A percentile compares a stretch with the other conserved stretches of the same genome.
phyloP scores from a whole-genome alignment of 2,888 invertebrate species.

The Hartigia nigra region DNA sequence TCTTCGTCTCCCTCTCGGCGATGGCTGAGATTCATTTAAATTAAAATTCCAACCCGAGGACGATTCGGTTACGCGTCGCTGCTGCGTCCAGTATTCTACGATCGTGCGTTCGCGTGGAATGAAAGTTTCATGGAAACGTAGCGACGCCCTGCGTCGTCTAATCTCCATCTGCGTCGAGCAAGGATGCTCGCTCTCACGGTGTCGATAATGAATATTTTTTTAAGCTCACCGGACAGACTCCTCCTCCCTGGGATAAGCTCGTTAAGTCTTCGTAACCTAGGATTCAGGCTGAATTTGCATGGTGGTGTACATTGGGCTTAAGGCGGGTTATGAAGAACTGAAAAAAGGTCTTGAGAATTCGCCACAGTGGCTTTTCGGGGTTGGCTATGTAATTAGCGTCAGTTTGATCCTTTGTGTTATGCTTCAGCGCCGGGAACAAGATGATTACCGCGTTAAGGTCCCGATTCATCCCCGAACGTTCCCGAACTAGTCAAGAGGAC shows the following conservation, averaged over 20 bases:
- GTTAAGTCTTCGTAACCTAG: not conserved
- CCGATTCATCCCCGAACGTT: not conserved
- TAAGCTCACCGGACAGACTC: not conserved
- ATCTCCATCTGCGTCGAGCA: not conserved
- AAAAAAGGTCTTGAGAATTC: slow-evolving; percentile 24
- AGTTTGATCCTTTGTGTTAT: slow-evolving; percentile 56
- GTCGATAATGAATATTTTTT: not conserved
- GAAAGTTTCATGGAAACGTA: not conserved
- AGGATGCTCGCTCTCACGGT: not conserved
- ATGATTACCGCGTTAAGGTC: slow-evolving; percentile 47
- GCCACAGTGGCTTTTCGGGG: slow-evolving; percentile 37
- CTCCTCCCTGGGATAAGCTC: not conserved
- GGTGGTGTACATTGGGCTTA: not conserved
- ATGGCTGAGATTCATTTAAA: not conserved
- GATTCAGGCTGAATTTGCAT: not conserved
- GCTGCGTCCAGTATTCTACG: not conserved
- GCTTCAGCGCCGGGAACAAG: slow-evolving; percentile 51
- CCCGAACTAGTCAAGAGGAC: slow-evolving; percentile 14
- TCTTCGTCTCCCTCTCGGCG: not conserved
- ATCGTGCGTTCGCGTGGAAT: not conserved
- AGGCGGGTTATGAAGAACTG: not conserved
- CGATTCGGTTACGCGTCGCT: not conserved
- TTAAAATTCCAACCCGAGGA: not conserved
- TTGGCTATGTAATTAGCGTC: slow-evolving; percentile 56
- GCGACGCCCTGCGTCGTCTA: not conserved